Evolutionary conservation across 1,140 invertebrate species (phyloP).

Genomic region (Oscheius sp.): DNA sequence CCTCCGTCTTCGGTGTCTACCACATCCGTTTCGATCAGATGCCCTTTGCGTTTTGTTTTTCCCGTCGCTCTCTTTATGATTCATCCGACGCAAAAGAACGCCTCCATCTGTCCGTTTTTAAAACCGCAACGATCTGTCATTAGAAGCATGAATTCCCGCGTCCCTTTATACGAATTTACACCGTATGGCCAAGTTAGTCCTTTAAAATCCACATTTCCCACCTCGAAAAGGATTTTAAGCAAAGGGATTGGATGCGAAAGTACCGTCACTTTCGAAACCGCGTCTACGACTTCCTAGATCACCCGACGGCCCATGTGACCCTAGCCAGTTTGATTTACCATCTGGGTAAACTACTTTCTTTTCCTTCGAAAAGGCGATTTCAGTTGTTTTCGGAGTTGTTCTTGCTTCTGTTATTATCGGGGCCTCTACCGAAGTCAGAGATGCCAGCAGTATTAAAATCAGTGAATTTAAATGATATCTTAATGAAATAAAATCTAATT

Average conservation of each 20-base stretch:
- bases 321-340: neutral
- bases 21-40: too few species aligned
- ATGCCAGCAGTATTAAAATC: too few species aligned
- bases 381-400: neutral
- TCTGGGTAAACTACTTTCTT: neutral
- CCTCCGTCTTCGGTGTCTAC: too few species aligned
- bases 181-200: too few species aligned
- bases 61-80: neutral
- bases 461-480: neutral
- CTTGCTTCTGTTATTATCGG: conserved; percentile 4
- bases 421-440: neutral
- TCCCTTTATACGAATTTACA: too few species aligned
- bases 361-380: neutral
- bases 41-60: neutral
- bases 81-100: neutral
- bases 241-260: neutral
- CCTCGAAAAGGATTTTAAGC: neutral
- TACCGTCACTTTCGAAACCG: neutral
- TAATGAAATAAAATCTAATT: neutral
- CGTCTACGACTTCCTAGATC: conserved; percentile 2
- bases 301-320: neutral
- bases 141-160: too few species aligned
- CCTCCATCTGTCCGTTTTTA: too few species aligned
- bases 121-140: too few species aligned
- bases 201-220: too few species aligned